Evolutionary conservation across 1,140 invertebrate genomes (phyloP).

Genomic region (Rhynchophorus ferrugineus): DNA sequence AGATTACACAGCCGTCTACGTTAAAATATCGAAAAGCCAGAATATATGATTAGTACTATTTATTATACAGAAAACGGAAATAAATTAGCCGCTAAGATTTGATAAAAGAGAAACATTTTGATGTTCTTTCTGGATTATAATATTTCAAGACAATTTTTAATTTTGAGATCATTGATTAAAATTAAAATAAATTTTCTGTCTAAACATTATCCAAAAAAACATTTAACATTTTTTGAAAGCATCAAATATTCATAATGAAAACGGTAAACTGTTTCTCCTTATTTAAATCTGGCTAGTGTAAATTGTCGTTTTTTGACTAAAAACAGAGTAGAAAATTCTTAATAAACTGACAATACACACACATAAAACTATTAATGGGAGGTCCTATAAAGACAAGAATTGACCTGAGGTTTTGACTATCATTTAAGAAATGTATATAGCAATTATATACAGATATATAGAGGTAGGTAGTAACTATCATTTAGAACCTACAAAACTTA

Average conservation of each 20-base stretch:
- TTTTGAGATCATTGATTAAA: neutral
- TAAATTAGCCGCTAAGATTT: neutral
- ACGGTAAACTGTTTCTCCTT: too few species aligned
- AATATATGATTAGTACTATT: neutral
- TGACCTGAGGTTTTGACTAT: conserved; percentile 2
- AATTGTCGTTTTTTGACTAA: too few species aligned
- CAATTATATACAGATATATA: neutral
- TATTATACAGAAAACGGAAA: neutral
- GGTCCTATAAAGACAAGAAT: too few species aligned
- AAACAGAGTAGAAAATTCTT: too few species aligned
- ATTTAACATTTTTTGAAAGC: neutral
- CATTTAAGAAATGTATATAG: neutral
- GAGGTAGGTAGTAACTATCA: conserved; percentile 8
- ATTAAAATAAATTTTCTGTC: neutral
- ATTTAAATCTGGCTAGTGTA: too few species aligned
- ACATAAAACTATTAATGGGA: too few species aligned
- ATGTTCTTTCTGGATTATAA: too few species aligned
- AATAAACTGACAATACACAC: too few species aligned
- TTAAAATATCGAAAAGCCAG: conserved; percentile 5
- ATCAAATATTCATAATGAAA: too few species aligned
- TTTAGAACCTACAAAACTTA: neutral
- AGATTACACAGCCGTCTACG: conserved; percentile 4
- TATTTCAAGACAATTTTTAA: too few species aligned
- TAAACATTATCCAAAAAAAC: neutral
- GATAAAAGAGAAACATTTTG: too few species aligned